These are phyloP conservation scores for Anarsia innoxiella DNA, from an alignment of 2,888 invertebrate genomes.

Conservation along the genomic window DNA sequence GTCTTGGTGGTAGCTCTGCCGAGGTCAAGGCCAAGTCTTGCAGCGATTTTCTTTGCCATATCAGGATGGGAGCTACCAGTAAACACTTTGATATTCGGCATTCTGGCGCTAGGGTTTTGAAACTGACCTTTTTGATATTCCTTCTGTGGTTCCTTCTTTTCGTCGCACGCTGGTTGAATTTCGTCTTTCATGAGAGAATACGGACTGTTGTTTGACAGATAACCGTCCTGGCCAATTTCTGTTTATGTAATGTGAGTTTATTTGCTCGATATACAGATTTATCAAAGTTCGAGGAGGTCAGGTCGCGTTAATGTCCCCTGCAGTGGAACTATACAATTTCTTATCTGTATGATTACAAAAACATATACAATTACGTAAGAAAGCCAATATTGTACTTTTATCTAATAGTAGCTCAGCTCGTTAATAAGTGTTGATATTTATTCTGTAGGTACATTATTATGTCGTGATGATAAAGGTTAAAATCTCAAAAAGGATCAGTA, in stretches of 20 bases:
- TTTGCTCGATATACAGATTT: conserved; percentile 44
- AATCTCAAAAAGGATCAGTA: too few species aligned
- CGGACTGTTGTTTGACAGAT: conserved; percentile 23
- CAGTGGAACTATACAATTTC: conserved; percentile 36
- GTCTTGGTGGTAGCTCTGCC: conserved; percentile 99
- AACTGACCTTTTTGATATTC: conserved; percentile 30
- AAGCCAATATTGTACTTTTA: conserved; percentile 9
- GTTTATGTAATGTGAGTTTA: conserved; percentile 42
- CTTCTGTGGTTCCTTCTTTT: conserved; percentile 21
- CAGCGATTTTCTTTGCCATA: conserved; percentile 95
- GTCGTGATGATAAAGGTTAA: too few species aligned
- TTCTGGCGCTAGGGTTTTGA: conserved; percentile 68
- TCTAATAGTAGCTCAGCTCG: conserved; percentile 14
- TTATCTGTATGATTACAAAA: conserved; percentile 25
- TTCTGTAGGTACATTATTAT: too few species aligned
- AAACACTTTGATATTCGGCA: conserved; percentile 99
- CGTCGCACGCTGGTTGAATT: too few species aligned
- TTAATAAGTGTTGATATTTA: too few species aligned
- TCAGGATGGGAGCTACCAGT: conserved; percentile 98
- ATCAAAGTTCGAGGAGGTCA: conserved; percentile 64
- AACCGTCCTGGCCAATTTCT: conserved; percentile 33
- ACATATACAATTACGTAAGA: conserved; percentile 16
- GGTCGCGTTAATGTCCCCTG: conserved; percentile 39
- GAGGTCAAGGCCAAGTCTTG: conserved; percentile 93
- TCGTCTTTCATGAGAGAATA: too few species aligned